Base-by-base conservation (phyloP, 2,113 vertebrate species). In the Halichoerus grypus region DNA sequence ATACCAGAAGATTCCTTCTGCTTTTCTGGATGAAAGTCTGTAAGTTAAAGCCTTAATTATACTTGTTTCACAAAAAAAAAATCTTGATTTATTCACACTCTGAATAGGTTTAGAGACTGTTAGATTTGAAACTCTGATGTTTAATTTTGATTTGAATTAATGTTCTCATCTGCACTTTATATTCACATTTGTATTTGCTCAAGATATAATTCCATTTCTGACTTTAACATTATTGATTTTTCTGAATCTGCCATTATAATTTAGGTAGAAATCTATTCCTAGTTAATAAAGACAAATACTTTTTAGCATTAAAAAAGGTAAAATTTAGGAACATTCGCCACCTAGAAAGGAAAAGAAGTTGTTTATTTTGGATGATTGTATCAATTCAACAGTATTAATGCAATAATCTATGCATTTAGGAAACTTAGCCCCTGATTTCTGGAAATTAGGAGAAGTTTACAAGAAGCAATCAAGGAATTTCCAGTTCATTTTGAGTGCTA, bases 251-350 rank as follows among this genome's bases (percentile, higher is more conserved):
- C 63, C 13, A n/a, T 59, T 57, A 1, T 69, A 88, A 81, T 85
- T 71, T 91, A 5, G 39, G 11, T 7, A 55, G n/a, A 55, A 97
- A 72, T 95, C 53, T 49, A 11, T 97, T 93, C 15, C 28, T 74
- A 31, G 18, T 92, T 84, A 95, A 65, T 91, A 49, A 74, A 93
- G 81, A 83, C 72, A 28, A 51, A 33, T 82, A 26, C 31, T 87
- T 80, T 89, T 82, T 42, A 94, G 18, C 36, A 74, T 83, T 80
- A 83, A 76, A 89, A 86, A 90, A 76, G 15, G 42, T 88, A 95
- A 79, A 95, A 51, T 84, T 42, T 67, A 57, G 63, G 87, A 96
- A 83, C 28, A 77, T 15, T 51, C 11, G 2, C 36, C 77, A 0
- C 13, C n/a, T 81, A 24, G 82, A 42, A 90, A 71, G 74, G 87